Conservation (phyloP, 2,888 invertebrate genomes). For the Drosophila gaucha region DNA sequence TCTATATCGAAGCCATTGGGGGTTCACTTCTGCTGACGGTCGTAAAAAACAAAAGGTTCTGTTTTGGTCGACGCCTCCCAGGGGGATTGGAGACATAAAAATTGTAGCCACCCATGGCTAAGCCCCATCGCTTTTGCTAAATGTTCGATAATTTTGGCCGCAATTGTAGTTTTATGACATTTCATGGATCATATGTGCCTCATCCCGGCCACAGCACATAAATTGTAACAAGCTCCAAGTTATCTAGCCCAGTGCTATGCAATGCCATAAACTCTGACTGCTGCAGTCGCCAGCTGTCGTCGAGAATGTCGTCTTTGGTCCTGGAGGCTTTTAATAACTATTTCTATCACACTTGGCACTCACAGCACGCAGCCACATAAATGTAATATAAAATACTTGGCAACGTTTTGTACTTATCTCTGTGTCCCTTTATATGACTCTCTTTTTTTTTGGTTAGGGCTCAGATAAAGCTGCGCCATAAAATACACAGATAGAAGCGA, state of each 20-base stretch:
- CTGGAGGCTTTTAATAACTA: slow-evolving; percentile 72
- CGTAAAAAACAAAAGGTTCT: slow-evolving; percentile 61
- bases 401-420: slow-evolving; percentile 73
- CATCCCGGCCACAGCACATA: slow-evolving; percentile 49
- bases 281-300: slow-evolving; percentile 66
- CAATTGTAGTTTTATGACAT: slow-evolving; percentile 77
- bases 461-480: slow-evolving; percentile 11
- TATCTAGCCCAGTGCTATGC: slow-evolving; percentile 39
- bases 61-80: slow-evolving; percentile 1
- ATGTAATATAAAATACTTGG: slow-evolving; percentile 63
- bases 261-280: slow-evolving; percentile 46
- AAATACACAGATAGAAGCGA: slow-evolving; percentile 9
- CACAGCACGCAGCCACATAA: slow-evolving; percentile 64
- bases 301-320: slow-evolving; percentile 38
- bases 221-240: slow-evolving; percentile 60
- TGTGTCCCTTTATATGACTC: slow-evolving; percentile 7
- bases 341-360: slow-evolving; percentile 76
- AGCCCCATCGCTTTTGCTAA: slow-evolving; percentile 71
- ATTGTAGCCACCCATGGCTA: slow-evolving; percentile 64
- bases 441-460: background rate
- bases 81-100: slow-evolving; percentile 47
- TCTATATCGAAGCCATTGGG: slow-evolving; percentile 29
- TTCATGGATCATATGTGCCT: slow-evolving; percentile 67
- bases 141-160: slow-evolving; percentile 78
- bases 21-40: slow-evolving; percentile 53